phyloP scores from a whole-genome alignment of 2,113 vertebrate genomes.

The Procavia capensis region DNA sequence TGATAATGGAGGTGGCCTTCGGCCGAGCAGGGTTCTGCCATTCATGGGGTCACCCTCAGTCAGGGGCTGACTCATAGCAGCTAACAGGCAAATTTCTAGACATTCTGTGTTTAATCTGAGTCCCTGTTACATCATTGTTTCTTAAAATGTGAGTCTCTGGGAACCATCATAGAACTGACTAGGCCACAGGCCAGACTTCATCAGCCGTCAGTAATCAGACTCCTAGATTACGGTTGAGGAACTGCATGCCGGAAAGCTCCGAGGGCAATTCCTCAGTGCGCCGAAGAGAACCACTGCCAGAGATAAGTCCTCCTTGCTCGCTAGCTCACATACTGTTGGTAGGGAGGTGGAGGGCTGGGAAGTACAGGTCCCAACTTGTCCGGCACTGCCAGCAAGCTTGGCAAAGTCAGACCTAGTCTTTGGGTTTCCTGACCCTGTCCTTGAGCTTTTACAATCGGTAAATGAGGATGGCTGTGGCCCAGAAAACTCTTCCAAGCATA shows the following conservation, averaged over 20 bases:
- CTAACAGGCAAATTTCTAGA: neutral
- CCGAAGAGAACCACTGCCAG: neutral
- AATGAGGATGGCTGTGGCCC: neutral
- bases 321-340: neutral
- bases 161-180: neutral
- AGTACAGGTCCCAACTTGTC: neutral
- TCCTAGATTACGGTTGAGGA: neutral
- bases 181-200: neutral
- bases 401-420: too few relatives aligned
- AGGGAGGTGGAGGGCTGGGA: neutral
- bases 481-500: neutral
- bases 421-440: neutral
- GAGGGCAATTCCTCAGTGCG: accelerated
- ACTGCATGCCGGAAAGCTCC: neutral
- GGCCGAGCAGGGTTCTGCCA: neutral
- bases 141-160: neutral
- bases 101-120: neutral
- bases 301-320: accelerated
- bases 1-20: too few relatives aligned
- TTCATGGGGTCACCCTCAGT: neutral
- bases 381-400: neutral
- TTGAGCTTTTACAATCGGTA: neutral
- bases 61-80: too few relatives aligned
- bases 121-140: too few relatives aligned
- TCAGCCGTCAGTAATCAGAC: neutral